A percentile compares a stretch with the other conserved stretches of the same genome.
Conservation (phyloP, 2,888 invertebrate genomes). For the Acleris cristana region DNA sequence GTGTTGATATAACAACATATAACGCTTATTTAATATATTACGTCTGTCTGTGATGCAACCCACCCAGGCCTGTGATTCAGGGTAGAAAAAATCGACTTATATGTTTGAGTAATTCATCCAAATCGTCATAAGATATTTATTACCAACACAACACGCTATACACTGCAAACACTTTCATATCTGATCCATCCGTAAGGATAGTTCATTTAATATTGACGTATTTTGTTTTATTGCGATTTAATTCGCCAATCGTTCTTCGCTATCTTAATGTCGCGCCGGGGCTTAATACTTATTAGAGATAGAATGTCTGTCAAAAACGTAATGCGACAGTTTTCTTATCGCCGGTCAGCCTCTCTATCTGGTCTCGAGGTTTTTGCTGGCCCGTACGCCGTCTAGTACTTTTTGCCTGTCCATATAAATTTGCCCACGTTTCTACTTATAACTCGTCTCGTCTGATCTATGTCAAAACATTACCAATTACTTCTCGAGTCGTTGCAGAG, state of each 20-base stretch:
- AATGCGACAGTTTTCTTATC: conserved; percentile 36
- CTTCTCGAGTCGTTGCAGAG: conserved; percentile 66
- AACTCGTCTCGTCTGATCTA: conserved; percentile 58
- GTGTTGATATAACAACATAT: no score
- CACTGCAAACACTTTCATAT: no score
- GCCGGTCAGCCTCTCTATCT: conserved; percentile 26
- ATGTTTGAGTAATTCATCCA: no score
- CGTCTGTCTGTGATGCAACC: no score
- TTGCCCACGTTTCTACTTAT: conserved; percentile 53
- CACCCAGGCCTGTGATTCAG: no score
- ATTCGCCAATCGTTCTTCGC: conserved; percentile 17
- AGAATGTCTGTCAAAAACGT: conserved; percentile 35
- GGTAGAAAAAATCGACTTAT: no score
- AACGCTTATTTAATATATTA: no score
- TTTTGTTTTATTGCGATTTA: conserved; percentile 4
- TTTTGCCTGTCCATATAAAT: conserved; percentile 39
- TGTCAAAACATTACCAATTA: conserved; percentile 70
- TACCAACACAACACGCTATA: no score
- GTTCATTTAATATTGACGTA: neutral
- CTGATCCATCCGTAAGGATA: no score
- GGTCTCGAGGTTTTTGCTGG: conserved; percentile 31
- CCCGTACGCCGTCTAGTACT: conserved; percentile 16
- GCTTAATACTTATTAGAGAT: conserved; percentile 32
- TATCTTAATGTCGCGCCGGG: conserved; percentile 23
- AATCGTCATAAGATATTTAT: no score